These are phyloP conservation scores for Myrmecobius fasciatus DNA, from an alignment of 2,113 vertebrate species.

Conservation along the genomic window DNA sequence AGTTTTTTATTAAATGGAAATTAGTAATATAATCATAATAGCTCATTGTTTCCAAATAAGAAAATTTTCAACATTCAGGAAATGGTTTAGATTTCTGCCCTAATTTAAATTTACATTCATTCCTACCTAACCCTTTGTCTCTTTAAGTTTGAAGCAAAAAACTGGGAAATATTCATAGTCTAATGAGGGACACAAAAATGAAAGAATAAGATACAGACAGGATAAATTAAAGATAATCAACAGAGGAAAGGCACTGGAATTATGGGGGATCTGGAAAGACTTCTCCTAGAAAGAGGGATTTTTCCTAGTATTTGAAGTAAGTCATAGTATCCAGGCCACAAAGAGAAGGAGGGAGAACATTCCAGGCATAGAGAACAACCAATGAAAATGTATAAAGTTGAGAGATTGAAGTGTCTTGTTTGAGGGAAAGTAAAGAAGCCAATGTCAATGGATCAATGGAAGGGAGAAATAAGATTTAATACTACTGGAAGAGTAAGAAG, in stretches of 20 bases:
- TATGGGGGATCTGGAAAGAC: not conserved
- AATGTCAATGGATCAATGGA: not conserved
- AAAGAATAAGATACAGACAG: not conserved
- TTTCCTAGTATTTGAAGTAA: not conserved
- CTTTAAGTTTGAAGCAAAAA: not conserved
- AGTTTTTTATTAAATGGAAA: not conserved
- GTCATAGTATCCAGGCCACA: not conserved
- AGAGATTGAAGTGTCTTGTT: not conserved
- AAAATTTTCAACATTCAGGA: not conserved
- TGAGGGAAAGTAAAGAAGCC: not conserved
- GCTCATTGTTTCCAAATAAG: not conserved
- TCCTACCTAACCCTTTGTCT: not conserved
- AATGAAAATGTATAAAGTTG: not conserved
- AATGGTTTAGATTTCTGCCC: not conserved
- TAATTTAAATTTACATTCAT: not conserved
- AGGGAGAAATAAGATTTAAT: not conserved
- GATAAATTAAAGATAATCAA: not conserved
- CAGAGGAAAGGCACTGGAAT: not conserved
- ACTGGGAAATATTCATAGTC: not conserved
- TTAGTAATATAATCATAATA: not conserved
- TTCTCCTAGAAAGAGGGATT: not conserved
- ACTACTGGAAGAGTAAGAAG: not conserved
- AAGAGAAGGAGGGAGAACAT: not conserved
- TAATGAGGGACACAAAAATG: not conserved
- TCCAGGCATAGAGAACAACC: not conserved